phyloP scores from a whole-genome alignment of 2,797 vertebrate genomes.

The Silurus aristotelis region DNA sequence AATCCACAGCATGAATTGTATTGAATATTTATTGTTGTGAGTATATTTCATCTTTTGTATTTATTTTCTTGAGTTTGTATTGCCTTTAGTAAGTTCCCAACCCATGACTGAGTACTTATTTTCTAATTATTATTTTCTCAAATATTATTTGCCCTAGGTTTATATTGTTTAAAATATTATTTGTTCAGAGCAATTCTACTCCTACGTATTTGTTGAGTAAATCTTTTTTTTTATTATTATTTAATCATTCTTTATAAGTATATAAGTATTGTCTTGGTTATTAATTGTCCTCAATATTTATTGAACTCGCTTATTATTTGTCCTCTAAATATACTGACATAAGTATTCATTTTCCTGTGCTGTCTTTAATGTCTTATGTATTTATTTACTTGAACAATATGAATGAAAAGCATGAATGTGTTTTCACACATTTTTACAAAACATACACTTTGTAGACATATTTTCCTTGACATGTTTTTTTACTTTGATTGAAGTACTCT shows the following conservation, averaged over 20 bases:
- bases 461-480: not conserved
- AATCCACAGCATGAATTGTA: not conserved
- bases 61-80: not conserved
- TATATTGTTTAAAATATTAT: no score
- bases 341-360: no score
- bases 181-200: not conserved
- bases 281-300: not conserved
- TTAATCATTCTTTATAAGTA: not conserved
- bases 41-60: not conserved
- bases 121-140: no score
- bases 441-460: no score
- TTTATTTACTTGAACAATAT: not conserved
- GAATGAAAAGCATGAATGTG: not conserved
- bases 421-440: not conserved
- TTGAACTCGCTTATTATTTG: no score
- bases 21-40: no score
- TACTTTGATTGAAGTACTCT: not conserved
- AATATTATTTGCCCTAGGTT: no score
- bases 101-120: no score
- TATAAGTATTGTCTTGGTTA: not conserved
- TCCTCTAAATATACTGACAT: not conserved
- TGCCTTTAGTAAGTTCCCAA: not conserved
- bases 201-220: not conserved
- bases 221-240: not conserved
- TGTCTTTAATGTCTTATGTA: not conserved